Evolutionary conservation across 30 jellyfish, hydroid and myxozoan species (phyloP), one percentile per base, ranked within the genome.

Genomic region (Sanderia malayensis): DNA sequence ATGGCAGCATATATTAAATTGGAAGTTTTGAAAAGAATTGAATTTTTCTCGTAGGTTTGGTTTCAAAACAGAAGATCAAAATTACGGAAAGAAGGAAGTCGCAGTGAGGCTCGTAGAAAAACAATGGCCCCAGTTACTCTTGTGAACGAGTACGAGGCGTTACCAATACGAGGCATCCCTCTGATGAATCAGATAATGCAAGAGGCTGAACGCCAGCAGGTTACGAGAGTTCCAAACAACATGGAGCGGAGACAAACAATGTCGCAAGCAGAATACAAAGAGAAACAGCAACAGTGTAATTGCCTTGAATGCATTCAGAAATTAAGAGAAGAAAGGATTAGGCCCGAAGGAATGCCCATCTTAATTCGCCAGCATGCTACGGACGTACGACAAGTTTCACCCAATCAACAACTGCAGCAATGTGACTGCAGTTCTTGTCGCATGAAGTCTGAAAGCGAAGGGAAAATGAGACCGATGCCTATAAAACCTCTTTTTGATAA

Each of bases 11-110:
- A n/a, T n/a, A n/a, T n/a, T n/a, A n/a, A n/a, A n/a, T n/a, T n/a
- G n/a, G n/a, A n/a, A n/a, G n/a, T n/a, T n/a, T n/a, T n/a, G n/a
- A n/a, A n/a, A n/a, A n/a, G n/a, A n/a, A n/a, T n/a, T n/a, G n/a
- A n/a, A n/a, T n/a, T n/a, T n/a, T n/a, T n/a, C n/a, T 44, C 25
- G 1, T 33, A 78, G 89, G 82, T 78, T 17, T 78, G 89, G 89
- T 78, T 78, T 57, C 89, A 78, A 41, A 78, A 78, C 60, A 9
- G 89, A 53, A 67, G 89, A 23, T 78, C 89, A 18, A 78, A 78
- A 41, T 58, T 70, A 15, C 53, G 89, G 45, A 78, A 78, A 44
- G 89, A 78, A 37, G 89, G 89, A 11, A 65, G 44, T 1, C 59
- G 76, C 13, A 55, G 24, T 18, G 64, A 63, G 29, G 25, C 31